Evolutionary conservation across 2,888 invertebrate species (phyloP).

Genomic region (Nasonovia ribisnigri): DNA sequence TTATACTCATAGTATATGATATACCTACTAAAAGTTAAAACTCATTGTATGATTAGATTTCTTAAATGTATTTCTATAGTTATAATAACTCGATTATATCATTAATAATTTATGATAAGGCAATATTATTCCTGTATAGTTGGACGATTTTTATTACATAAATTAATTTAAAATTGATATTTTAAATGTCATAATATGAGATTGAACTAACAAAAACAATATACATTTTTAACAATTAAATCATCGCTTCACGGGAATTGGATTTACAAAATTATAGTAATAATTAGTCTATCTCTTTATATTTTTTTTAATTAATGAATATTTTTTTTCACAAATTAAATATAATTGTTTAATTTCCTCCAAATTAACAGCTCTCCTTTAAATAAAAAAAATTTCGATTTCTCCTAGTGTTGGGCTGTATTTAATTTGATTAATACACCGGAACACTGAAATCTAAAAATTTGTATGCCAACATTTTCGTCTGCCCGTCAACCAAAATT

Average conservation of each 20-base stretch:
- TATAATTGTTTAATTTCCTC: not conserved
- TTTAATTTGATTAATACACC: conserved; percentile 43
- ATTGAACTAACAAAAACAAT: not conserved
- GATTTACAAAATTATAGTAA: not conserved
- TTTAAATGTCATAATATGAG: not conserved
- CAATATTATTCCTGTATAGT: not conserved
- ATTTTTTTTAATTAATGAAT: not conserved
- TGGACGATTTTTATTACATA: not conserved
- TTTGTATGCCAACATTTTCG: conserved; percentile 56
- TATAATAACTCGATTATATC: not conserved
- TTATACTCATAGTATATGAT: not conserved
- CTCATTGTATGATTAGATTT: not conserved
- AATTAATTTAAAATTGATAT: not conserved
- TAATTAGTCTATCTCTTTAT: not conserved
- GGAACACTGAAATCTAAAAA: conserved; percentile 49
- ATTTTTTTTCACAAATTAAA: not conserved
- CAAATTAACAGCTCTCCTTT: not conserved
- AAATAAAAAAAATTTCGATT: conserved; percentile 21
- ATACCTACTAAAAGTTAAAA: not conserved
- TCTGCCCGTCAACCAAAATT: conserved; percentile 59
- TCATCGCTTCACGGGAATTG: not conserved
- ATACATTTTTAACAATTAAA: not conserved
- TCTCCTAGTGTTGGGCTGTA: not conserved
- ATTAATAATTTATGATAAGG: not conserved
- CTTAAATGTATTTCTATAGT: not conserved